Percentiles rank a stretch among this genome's conserved stretches.
Evolutionary conservation across 2,888 invertebrate species (phyloP).

Genomic region (Eilema sororculum): DNA sequence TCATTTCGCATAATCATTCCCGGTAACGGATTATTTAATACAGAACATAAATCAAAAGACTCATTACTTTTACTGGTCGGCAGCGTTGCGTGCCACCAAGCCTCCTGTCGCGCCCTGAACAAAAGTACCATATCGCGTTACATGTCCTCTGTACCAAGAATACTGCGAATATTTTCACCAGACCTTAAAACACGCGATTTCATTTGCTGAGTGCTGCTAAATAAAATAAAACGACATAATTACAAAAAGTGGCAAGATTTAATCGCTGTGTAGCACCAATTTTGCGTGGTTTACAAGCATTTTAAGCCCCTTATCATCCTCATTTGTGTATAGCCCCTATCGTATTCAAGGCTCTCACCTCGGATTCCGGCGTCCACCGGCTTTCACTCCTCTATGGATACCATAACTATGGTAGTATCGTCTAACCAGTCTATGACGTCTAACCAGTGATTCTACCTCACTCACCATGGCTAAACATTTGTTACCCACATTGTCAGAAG

Average conservation of each 20-base stretch:
- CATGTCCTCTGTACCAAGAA: constrained; percentile 52
- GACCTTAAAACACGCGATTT: constrained; percentile 53
- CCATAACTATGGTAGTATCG: too few species aligned
- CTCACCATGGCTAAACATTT: too few species aligned
- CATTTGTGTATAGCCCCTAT: too few species aligned
- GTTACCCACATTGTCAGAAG: too few species aligned
- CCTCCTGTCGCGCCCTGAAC: constrained; percentile 65
- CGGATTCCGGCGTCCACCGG: too few species aligned
- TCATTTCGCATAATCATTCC: constrained; percentile 29
- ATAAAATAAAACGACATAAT: constrained; percentile 4
- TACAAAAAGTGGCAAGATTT: constrained; percentile 7
- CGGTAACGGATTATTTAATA: constrained; percentile 36
- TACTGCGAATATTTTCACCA: constrained; percentile 57
- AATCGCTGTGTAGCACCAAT: constrained; percentile 1
- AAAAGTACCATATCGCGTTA: constrained; percentile 50
- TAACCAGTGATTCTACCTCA: too few species aligned
- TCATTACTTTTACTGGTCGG: constrained; percentile 41
- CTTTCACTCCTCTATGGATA: too few species aligned
- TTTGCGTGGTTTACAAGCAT: neutral
- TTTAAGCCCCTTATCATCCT: neutral
- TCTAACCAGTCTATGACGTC: too few species aligned
- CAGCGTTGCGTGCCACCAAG: constrained; percentile 69
- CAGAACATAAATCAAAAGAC: constrained; percentile 57
- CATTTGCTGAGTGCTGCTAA: constrained; percentile 40
- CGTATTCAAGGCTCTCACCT: too few species aligned